Base-by-base conservation (phyloP, 1,140 invertebrate genomes). In the Andrena cerasifolii region DNA sequence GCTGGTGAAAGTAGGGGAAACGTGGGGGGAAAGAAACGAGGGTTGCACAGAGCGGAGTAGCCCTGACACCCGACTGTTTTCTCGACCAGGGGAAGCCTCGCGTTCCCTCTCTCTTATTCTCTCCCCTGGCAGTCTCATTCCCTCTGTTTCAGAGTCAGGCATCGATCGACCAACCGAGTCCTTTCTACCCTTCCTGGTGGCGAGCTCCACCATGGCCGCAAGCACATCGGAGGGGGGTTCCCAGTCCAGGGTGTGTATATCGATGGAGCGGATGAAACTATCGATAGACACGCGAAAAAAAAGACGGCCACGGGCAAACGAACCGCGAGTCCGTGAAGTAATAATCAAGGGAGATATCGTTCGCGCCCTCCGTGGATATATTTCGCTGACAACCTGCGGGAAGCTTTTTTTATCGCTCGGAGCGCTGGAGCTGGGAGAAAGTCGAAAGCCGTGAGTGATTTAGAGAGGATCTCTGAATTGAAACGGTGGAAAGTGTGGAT, bases 151-250 rank as follows among this genome's bases (percentile, higher is more conserved):
- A 77, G 49, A 78, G 67, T 78, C 58, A 74, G 31, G 65, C 80
- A 62, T 84, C 59, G 82, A 84, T 84, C 82, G 81, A 82, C 66
- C 59, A 56, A 65, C n/a, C 70, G 49, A 53, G 49, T 53, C 63
- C 45, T 47, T 70, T 61, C 76, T 49, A 59, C 21, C 45, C 43
- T 66, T 43, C 31, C 12, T 24, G 65, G 51, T 63, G 75, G 43
- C 36, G 74, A 54, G 63, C 28, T 63, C 51, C 28, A 16, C 49
- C 28, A 24, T 45, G 40, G 63, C 53, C 53, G n/a, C 28, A 14
- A 40, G 56, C n/a, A 59, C 33, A 61, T 21, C 28, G 21, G n/a
- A n/a, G n/a, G n/a, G n/a, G 28, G 51, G 49, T 45, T 45, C 40
- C 33, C n/a, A 53, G 33, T 33, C 71, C 49, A 49, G 33, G 61